Evolutionary conservation across 1,140 invertebrate genomes (phyloP).

Genomic region (Musca vetustissima): DNA sequence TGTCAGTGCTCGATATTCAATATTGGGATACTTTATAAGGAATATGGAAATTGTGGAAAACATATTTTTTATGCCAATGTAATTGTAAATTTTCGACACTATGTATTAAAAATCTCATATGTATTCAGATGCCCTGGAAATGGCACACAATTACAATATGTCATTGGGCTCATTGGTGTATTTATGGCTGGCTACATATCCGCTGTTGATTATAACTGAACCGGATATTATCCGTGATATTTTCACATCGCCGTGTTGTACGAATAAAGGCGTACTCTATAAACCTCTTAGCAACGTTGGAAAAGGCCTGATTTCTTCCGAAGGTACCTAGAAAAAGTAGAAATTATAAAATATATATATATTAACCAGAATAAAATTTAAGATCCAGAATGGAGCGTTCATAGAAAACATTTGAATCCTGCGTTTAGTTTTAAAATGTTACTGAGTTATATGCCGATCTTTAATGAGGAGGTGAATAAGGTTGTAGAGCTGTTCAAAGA

Average conservation of each 20-base stretch:
- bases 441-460: conserved; percentile 38
- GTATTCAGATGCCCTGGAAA: too few relatives aligned
- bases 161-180: conserved; percentile 38
- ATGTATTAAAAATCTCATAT: too few relatives aligned
- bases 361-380: not conserved
- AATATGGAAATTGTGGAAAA: too few relatives aligned
- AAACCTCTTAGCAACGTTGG: conserved; percentile 44
- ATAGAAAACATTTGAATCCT: conserved; percentile 38
- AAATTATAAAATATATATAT: not conserved
- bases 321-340: conserved; percentile 29
- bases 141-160: conserved; percentile 32
- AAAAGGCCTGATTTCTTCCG: conserved; percentile 40
- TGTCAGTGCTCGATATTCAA: too few relatives aligned
- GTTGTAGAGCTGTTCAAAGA: conserved; percentile 31
- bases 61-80: too few relatives aligned
- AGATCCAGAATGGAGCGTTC: conserved; percentile 37
- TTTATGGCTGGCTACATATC: conserved; percentile 48
- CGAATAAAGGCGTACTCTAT: conserved; percentile 48
- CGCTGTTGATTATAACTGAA: conserved; percentile 43
- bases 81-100: too few relatives aligned
- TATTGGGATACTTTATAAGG: too few relatives aligned
- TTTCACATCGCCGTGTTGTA: conserved; percentile 44
- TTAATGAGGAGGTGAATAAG: conserved; percentile 33
- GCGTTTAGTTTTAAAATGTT: conserved; percentile 37
- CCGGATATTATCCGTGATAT: conserved; percentile 45